These are phyloP conservation scores for Myodes glareolus DNA, from an alignment of 2,113 vertebrate genomes.

Conservation along the genomic window DNA sequence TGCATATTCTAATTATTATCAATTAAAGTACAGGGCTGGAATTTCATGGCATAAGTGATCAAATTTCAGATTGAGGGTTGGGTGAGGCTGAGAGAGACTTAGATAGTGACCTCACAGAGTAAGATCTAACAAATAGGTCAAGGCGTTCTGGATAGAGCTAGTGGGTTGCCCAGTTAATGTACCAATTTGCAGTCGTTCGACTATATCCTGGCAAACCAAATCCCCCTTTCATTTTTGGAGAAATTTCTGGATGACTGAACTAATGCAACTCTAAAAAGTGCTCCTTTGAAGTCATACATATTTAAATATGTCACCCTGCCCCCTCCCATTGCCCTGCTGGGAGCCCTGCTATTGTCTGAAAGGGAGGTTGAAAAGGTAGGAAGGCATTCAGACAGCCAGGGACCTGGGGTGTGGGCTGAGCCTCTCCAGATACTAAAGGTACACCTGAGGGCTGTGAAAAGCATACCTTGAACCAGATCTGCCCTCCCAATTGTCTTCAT, in stretches of 20 bases:
- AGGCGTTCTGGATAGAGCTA: neutral
- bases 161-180: neutral
- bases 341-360: neutral
- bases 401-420: neutral
- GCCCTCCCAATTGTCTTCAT: slow-evolving; percentile 26
- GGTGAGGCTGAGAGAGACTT: neutral
- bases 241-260: neutral
- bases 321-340: neutral
- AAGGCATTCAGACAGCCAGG: neutral
- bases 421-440: neutral
- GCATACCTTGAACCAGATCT: slow-evolving; percentile 19
- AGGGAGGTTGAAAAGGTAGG: too few species aligned
- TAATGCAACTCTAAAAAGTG: neutral
- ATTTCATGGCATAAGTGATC: neutral
- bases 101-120: neutral
- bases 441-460: slow-evolving; percentile 5
- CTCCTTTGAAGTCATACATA: neutral
- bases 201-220: neutral
- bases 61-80: slow-evolving; percentile 33
- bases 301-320: neutral
- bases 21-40: neutral
- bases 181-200: neutral
- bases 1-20: neutral
- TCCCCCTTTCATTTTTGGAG: neutral
- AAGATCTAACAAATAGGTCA: neutral